phyloP scores from a whole-genome alignment of 2,113 vertebrate genomes.

The Lasiurus borealis region DNA sequence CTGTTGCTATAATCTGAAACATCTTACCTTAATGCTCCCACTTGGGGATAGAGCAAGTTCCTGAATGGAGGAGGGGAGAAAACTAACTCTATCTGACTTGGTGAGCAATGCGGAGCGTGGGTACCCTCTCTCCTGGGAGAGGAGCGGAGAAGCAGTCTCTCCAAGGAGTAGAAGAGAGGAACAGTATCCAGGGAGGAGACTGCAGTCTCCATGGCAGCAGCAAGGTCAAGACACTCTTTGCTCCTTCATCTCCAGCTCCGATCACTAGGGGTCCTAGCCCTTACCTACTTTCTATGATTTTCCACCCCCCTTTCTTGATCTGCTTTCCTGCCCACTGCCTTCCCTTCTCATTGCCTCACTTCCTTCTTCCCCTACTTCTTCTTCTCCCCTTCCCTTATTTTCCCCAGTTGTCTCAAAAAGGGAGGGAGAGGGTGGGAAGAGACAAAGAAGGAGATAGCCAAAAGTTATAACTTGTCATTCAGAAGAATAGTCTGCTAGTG shows the following conservation, averaged over 20 bases:
- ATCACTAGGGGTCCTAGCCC: fast-evolving
- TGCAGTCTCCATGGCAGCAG: fast-evolving
- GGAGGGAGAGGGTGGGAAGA: neutral
- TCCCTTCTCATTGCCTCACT: neutral
- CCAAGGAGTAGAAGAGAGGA: neutral
- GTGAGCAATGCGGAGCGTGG: neutral
- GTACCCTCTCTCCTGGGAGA: neutral
- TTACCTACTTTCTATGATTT: neutral
- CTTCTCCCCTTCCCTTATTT: neutral
- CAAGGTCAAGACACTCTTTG: neutral
- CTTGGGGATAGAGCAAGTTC: neutral
- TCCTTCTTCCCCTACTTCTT: neutral
- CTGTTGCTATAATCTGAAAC: neutral
- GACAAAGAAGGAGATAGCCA: neutral
- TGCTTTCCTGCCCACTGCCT: neutral
- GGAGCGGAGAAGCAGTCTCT: neutral
- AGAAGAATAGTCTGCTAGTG: slow-evolving; percentile 2
- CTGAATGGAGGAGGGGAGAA: neutral
- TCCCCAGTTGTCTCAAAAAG: neutral
- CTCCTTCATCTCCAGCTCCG: no score
- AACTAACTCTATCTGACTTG: neutral
- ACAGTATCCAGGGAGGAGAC: neutral
- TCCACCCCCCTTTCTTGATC: neutral
- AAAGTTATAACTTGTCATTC: neutral
- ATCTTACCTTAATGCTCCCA: neutral